phyloP scores from a whole-genome alignment of 2,797 vertebrate species.

The Cercopithecus neglectus region DNA sequence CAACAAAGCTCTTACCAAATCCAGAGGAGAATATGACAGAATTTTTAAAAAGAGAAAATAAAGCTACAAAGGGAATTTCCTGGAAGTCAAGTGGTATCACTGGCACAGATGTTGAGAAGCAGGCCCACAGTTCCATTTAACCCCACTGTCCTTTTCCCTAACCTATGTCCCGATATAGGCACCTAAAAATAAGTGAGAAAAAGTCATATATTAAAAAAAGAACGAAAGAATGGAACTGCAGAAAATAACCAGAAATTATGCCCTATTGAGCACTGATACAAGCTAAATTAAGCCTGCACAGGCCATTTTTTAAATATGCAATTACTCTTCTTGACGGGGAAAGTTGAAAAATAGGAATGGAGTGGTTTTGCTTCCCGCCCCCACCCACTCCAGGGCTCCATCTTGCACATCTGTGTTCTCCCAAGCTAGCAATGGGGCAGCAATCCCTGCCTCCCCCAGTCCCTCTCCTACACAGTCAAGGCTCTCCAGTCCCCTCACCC shows the following conservation, averaged over 20 bases:
- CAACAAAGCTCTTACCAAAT: neutral
- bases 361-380: neutral
- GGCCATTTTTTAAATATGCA: conserved; percentile 60
- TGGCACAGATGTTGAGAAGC: neutral
- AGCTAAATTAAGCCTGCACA: conserved; percentile 60
- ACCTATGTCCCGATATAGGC: neutral
- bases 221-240: conserved; percentile 3
- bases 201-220: conserved; percentile 8
- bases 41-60: neutral
- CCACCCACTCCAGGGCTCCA: neutral
- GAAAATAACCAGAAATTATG: conserved; percentile 57
- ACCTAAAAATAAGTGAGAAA: conserved; percentile 47
- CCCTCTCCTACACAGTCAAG: neutral
- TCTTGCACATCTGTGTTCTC: neutral
- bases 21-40: neutral
- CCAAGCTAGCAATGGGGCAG: neutral
- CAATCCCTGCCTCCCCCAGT: neutral
- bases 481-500: neutral
- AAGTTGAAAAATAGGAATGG: neutral
- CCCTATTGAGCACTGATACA: conserved; percentile 31
- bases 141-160: neutral
- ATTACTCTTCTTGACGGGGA: conserved; percentile 43
- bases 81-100: neutral
- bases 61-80: conserved; percentile 36
- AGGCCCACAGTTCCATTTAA: neutral